phyloP scores from a whole-genome alignment of 1,140 invertebrate genomes.

The Dendroctonus valens region DNA sequence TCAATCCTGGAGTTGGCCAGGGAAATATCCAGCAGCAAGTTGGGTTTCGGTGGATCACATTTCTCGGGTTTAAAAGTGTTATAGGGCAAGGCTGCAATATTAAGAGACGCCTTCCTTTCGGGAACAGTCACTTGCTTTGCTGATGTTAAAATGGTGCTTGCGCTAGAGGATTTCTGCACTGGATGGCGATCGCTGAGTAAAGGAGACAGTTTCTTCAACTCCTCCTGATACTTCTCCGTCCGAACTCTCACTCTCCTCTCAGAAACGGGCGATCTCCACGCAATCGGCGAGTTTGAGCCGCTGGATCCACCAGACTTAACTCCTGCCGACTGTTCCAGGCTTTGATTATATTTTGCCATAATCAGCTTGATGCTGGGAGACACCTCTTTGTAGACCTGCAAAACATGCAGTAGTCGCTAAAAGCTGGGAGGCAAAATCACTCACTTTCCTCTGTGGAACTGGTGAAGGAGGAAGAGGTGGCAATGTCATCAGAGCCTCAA shows the following conservation, averaged over 20 bases:
- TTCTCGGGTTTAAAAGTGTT: constrained; percentile 1
- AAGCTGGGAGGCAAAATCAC: not conserved
- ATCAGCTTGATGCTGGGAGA: constrained; percentile 65
- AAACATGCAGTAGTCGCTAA: not conserved
- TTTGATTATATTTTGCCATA: constrained; percentile 64
- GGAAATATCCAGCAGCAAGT: constrained; percentile 18
- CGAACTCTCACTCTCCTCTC: constrained; percentile 58
- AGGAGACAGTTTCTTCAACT: constrained; percentile 44
- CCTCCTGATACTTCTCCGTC: constrained; percentile 59
- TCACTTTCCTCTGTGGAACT: constrained; percentile 50
- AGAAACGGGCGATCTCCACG: constrained; percentile 59
- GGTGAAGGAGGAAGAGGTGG: constrained; percentile 59
- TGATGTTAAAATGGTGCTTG: constrained; percentile 4
- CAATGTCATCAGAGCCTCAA: constrained; percentile 29
- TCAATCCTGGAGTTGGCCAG: constrained; percentile 7
- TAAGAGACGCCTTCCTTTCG: constrained; percentile 25
- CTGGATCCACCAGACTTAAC: constrained; percentile 55
- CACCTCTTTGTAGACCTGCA: constrained; percentile 56
- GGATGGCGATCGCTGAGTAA: constrained; percentile 22
- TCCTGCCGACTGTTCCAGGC: constrained; percentile 39
- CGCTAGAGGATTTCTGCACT: constrained; percentile 35
- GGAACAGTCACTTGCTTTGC: constrained; percentile 20
- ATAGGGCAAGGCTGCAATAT: not conserved
- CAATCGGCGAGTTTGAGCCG: constrained; percentile 58
- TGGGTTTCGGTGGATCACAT: not conserved